Base-by-base conservation (phyloP, 2,797 vertebrate species). In the Smutsia temminckii region DNA sequence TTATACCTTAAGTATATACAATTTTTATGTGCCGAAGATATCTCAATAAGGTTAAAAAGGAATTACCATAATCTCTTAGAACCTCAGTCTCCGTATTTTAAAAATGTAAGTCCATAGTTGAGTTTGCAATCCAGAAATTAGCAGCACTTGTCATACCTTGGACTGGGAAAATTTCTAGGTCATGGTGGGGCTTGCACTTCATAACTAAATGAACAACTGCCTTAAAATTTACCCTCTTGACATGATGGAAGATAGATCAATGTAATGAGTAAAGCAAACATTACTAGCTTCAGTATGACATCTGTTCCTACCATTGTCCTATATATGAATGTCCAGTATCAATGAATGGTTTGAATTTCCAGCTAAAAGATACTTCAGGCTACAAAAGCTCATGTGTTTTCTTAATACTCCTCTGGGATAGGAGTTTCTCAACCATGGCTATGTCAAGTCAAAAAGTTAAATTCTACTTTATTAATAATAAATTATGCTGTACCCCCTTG, bases 151-250 rank as follows among this genome's bases (percentile, higher is more conserved):
- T 83, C 68, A 61, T 63, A 61, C 32, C 6, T 40, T 85, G 51
- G n/a, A 55, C 8, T 29, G 32, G 51, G 37, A 78, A 23, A 53
- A n/a, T 93, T 95, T 88, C 83, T 94, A 94, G 46, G 68, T 79
- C 55, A 53, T 59, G 14, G 79, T 77, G 23, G 29, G 12, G 23
- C 4, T 25, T 95, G 6, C 8, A 59, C 12, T 86, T 75, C 69
- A 69, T 69, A 85, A 93, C 89, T 88, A 90, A 94, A 71, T 77
- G 64, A 91, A 95, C 75, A 79, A 25, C 34, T 94, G 61, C 16
- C 55, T 94, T 79, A 94, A 75, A 94, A 79, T 95, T 42, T 93
- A 79, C 85, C 53, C 95, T 59, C 57, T 95, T 84, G 63, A 79
- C 81, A 83, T 18, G 5, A 18, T 87, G n/a, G 72, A 84, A 34